phyloP scores from a whole-genome alignment of 1,140 invertebrate genomes.

The Trypoxylus dichotomus region DNA sequence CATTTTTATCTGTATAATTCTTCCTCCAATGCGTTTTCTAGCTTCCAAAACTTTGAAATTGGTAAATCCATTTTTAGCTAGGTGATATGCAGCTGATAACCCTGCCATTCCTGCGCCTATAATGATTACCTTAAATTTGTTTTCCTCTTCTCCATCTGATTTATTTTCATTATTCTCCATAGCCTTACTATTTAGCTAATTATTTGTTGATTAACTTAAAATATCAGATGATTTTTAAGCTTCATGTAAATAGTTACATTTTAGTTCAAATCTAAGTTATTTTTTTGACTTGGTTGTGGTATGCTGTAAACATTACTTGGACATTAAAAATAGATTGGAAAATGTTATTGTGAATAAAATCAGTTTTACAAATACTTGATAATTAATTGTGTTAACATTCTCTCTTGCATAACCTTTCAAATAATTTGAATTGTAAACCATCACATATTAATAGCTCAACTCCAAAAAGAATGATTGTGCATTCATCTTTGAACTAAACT shows the following conservation, averaged over 20 bases:
- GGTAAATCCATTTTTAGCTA: conserved; percentile 76
- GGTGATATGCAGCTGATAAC: conserved; percentile 79
- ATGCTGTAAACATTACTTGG: neutral
- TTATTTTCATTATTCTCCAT: conserved; percentile 36
- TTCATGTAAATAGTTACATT: conserved; percentile 11
- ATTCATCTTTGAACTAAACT: no score
- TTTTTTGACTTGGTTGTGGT: neutral
- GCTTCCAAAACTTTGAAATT: conserved; percentile 83
- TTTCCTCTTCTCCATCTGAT: conserved; percentile 16
- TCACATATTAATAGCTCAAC: no score
- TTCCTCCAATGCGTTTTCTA: conserved; percentile 75
- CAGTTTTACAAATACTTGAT: no score
- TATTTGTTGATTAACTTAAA: conserved; percentile 1
- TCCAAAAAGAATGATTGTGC: no score
- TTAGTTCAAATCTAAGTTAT: neutral
- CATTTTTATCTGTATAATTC: conserved; percentile 75
- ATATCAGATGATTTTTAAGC: conserved; percentile 9
- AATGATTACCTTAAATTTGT: conserved; percentile 73
- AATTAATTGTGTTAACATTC: no score
- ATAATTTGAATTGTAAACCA: no score
- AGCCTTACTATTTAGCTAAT: neutral
- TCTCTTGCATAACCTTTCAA: no score
- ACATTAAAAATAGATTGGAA: no score
- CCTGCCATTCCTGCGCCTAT: conserved; percentile 87
- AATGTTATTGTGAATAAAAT: no score